Evolutionary conservation across 2,888 invertebrate genomes (phyloP), one percentile per base, ranked within the genome.

Genomic region (Dynastes maya): DNA sequence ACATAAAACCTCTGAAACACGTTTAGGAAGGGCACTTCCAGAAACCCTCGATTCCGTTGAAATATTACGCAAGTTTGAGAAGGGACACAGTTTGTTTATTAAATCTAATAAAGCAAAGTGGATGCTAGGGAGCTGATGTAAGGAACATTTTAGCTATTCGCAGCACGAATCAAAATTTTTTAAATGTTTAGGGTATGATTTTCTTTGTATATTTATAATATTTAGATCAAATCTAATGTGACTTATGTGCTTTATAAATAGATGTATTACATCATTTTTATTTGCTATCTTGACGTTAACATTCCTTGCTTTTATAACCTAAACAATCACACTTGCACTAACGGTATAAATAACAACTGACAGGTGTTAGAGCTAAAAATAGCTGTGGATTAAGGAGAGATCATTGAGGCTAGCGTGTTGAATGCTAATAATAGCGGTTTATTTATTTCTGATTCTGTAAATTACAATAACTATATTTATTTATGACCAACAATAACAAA

Each of bases 201-300:
- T 58, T 27, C 16, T 3, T 8, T 58, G 55, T 16, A 16, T 58
- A 22, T 22, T n/a, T 58, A 27, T 22, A 58, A 8, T n/a, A 53
- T 53, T 58, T 58, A 22, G 4, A 16, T 22, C 6, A 58, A 58
- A 22, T 58, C 5, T 58, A 58, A 58, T 58, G 55, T 58, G 22
- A 58, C n/a, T 22, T 8, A 22, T 58, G 27, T 58, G 37, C 37
- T 5, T 37, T 65, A n/a, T 67, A 67, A 45, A 67, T 40, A 67
- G 13, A 40, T 40, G 22, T 5, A 22, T 58, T 16, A 22, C 16
- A 58, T 22, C 55, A 58, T 58, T 22, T 58, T 22, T 53, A 53
- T 53, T 53, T n/a, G 16, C 8, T 58, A 8, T 58, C 16, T 58
- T 58, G 22, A 58, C 55, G 22, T 58, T 16, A 58, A 22, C 29